Evolutionary conservation across 2,888 invertebrate genomes (phyloP), one percentile per base, ranked within the genome.

Genomic region (Theodoxus fluviatilis): DNA sequence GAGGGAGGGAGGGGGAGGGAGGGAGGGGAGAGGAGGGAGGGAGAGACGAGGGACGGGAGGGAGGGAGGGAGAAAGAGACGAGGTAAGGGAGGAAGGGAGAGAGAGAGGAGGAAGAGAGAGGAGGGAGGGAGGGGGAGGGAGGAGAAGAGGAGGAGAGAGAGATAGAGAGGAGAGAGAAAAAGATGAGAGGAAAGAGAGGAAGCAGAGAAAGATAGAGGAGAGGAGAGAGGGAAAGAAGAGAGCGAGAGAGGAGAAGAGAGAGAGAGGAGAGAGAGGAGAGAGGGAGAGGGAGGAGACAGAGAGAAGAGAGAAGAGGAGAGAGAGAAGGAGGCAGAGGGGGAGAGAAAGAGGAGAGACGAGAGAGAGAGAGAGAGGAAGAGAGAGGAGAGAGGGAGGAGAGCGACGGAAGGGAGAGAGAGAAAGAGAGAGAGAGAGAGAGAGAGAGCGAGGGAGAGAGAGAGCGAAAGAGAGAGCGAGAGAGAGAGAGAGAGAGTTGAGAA

Each of bases 401-500:
- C 28, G n/a, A 31, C 1, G 2, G 33, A 35, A 57, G 28, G 12
- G 57, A 25, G 31, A 3, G 31, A 28, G 3, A 57, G 57, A 25
- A 18, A 52, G 18, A 52, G 6, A 4, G 6, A 9, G 52, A 52
- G 7, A 52, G 52, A 9, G 6, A 52, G 43, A 57, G 57, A 57
- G 57, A 57, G 57, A 57, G 57, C 25, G 57, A 28, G 25, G 18
- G 57, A 28, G 57, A 28, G 9, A 2, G 55, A 15, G 55, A 22
- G 55, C 28, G 55, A 22, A 33, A 28, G 57, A 57, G 28, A 28
- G 57, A 57, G 57, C 12, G 28, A 57, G 57, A 2, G 25, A 25
- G 57, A 28, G 57, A 57, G 57, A 33, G 52, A 52, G 52, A 52
- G 52, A 52, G 52, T 22, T n/a, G 49, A 49, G 49, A 49, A 25